Base-by-base conservation (phyloP, 2,113 vertebrate genomes). In the Hyaena hyaena region DNA sequence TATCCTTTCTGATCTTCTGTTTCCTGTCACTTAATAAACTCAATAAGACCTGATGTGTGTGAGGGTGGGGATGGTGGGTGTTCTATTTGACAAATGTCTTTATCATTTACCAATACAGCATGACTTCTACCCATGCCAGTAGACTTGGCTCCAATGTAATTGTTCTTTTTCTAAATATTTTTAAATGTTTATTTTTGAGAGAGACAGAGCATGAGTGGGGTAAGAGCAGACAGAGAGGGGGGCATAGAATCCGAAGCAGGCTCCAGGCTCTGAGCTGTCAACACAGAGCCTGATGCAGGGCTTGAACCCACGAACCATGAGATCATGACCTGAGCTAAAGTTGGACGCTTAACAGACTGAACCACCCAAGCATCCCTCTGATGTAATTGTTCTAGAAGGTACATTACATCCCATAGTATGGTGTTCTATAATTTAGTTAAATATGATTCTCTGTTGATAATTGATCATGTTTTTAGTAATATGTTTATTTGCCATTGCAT, bases 391-490 rank as follows among this genome's bases (percentile, higher is more conserved):
- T 88, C 80, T 80, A 39, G 69, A 92, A 93, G 10, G n/a, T 80
- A 50, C 81, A 66, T 61, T 21, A 43, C 77, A 43, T 53, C 39
- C 58, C 24, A 58, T 12, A 58, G 9, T 15, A 50, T 68, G 65
- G 69, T 65, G 24, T 63, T 90, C 65, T 65, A 19, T 68, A 69
- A 69, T 84, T 95, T 63, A 90, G 68, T 82, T 74, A 86, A 50
- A 23, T 80, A 39, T 69, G 8, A 80, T 11, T 92, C 79, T 65
- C 48, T 58, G n/a, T 84, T 77, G 69, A 71, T n/a, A 10, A 69
- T 55, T 48, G 48, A 61, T 79, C 69, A 65, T 69, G 26, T 33
- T 66, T 94, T 95, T 82, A 96, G 69, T 73, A 89, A 48, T 66
- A 2, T n/a, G 1, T 58, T 69, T 68, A 73, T 65, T 84, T 88